Evolutionary conservation across 2,888 invertebrate genomes (phyloP).

Genomic region (Hypsopygia costalis): DNA sequence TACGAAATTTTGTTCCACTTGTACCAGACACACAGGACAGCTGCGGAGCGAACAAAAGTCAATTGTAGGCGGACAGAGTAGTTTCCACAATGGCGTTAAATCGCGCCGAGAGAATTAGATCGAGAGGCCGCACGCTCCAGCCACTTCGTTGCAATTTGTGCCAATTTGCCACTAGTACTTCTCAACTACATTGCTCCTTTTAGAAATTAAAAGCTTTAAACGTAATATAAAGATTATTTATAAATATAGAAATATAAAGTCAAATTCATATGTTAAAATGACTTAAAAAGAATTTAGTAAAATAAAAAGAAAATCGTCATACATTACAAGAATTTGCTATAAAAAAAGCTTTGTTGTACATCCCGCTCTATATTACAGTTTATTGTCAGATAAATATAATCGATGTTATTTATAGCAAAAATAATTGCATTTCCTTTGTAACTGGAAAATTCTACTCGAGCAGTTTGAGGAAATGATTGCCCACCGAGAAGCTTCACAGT

Average conservation of each 20-base stretch:
- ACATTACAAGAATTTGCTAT: not conserved
- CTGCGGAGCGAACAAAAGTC: conserved; percentile 31
- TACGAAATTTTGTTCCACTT: no score
- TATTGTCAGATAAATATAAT: not conserved
- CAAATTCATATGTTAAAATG: no score
- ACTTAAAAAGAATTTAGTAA: no score
- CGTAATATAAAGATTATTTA: no score
- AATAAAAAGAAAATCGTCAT: no score
- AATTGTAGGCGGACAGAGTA: conserved; percentile 31
- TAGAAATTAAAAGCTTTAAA: no score
- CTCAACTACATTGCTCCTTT: not conserved
- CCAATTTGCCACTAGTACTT: conserved; percentile 39
- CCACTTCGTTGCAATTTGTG: conserved; percentile 61
- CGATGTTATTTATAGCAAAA: conserved; percentile 9
- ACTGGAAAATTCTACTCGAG: conserved; percentile 11
- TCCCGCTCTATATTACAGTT: not conserved
- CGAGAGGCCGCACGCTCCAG: conserved; percentile 35
- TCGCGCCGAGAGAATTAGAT: conserved; percentile 49
- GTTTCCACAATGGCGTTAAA: conserved; percentile 45
- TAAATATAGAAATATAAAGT: no score
- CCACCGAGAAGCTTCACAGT: conserved; percentile 16
- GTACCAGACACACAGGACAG: conserved; percentile 5
- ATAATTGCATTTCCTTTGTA: conserved; percentile 19
- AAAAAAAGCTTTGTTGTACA: not conserved
- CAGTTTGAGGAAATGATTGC: conserved; percentile 23